Base-by-base conservation (phyloP, 1,140 invertebrate species). In the Papilio polytes region DNA sequence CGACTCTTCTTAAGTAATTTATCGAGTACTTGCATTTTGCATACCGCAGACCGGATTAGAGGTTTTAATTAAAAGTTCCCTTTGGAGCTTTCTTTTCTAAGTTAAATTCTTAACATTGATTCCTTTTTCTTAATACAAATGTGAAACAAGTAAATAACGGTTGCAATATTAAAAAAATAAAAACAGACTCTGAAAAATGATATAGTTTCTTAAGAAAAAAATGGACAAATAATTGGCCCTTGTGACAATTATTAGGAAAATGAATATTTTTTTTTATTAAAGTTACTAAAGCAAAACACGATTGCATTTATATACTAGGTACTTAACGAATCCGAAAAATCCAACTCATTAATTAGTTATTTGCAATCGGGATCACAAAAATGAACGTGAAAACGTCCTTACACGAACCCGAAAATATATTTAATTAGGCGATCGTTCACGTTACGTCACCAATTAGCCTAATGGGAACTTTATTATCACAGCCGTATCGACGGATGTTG, bases 391-490 rank as follows among this genome's bases (percentile, higher is more conserved):
- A n/a, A 51, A 44, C 20, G 10, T 48, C 6, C 2, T 26, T 3
- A 6, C 31, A 36, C 53, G 76, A 78, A 36, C 22, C 76, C 76
- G 53, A 59, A 78, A 78, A 78, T 41, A 78, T 59, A 41, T 31
- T 59, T 78, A 78, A 78, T 78, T 78, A 78, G 76, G 26, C 51
- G 31, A 78, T 59, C 76, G 31, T 46, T 76, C 74, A 18, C 46
- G 20, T 3, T 22, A 63, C 22, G 76, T 56, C 31, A 59, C 51
- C 76, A 78, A 78, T 78, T 78, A 78, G 51, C 51, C 22, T 78
- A 78, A 78, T 78, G 76, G 76, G 76, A 59, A 78, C 76, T 78
- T 59, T 41, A 78, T 78, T 78, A 78, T 78, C 76, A 59, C 10
- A 56, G 48, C n/a, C 56, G 9, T 66, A 78, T 78, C 77, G 77